Base-by-base conservation (phyloP, 2,888 invertebrate genomes). In the Cheilosia variabilis region DNA sequence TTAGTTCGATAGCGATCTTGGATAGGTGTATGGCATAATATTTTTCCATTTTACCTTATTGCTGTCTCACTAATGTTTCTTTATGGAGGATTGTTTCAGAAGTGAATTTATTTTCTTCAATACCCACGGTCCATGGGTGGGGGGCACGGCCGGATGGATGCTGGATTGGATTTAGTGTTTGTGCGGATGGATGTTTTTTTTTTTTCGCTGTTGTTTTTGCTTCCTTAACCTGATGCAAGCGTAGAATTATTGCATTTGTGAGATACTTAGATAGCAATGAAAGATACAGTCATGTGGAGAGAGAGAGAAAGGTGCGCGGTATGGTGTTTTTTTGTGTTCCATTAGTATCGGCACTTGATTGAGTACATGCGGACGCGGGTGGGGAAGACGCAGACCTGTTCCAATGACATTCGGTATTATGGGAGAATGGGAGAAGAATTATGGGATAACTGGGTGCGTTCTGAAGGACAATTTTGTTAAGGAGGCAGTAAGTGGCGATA, bases 11-110 rank as follows among this genome's bases (percentile, higher is more conserved):
- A 88, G 87, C 79, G 81, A 88, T 88, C 88, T 88, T 65, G 66
- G 75, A 87, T 77, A 83, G 80, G 84, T 88, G 81, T 87, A 88
- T 88, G 87, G 87, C 88, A 88, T 88, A 88, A 88, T 88, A 88
- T 88, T 88, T 88, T 88, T 87, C 88, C 88, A 88, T 88, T 88
- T 88, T 88, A 88, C 87, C 87, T 88, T 88, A 88, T 88, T 88
- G 88, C 88, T 88, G 88, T 88, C 88, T 88, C 88, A 75, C 88
- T 88, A 88, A 88, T 88, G 88, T 88, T 88, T 88, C 88, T 88
- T 88, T 88, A 88, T 88, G 88, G 88, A 87, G 87, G 87, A 88
- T 88, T 88, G 88, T 88, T 88, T 87, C 87, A 88, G 87, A 88
- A 83, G 84, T 83, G 81, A 87, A 88, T 88, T 88, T 88, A 88